Conservation (phyloP, 2,797 vertebrate species). For the Falco columbarius region DNA sequence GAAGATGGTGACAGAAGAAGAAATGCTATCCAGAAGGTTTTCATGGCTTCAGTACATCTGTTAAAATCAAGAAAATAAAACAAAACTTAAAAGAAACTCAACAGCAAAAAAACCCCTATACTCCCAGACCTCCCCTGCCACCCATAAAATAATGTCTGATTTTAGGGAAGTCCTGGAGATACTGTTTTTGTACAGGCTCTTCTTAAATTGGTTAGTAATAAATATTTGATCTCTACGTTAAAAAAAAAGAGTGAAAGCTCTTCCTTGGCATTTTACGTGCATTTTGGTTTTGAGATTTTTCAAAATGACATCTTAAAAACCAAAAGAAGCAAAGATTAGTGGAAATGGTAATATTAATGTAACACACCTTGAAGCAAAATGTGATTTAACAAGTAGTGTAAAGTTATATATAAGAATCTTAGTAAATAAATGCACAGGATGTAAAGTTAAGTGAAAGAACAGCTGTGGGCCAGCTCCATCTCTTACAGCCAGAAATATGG, state of each 20-base stretch:
- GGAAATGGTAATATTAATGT: neutral
- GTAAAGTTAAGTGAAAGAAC: neutral
- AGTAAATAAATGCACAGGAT: neutral
- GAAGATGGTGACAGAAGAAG: neutral
- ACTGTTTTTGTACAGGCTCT: neutral
- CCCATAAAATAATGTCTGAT: neutral
- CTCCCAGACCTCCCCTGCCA: neutral
- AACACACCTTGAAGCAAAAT: neutral
- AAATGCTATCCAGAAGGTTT: neutral
- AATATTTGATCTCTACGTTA: neutral
- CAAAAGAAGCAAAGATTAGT: neutral
- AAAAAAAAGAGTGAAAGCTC: neutral
- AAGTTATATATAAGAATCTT: neutral
- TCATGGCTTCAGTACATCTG: neutral
- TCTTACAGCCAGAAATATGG: neutral
- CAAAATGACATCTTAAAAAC: neutral
- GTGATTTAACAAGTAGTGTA: neutral
- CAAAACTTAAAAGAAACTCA: neutral
- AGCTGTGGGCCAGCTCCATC: neutral
- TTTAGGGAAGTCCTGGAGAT: neutral
- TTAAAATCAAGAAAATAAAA: neutral
- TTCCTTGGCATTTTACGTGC: neutral
- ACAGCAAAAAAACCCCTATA: rapidly evolving
- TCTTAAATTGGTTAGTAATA: neutral
- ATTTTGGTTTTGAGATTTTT: neutral